phyloP scores from a whole-genome alignment of 2,888 invertebrate genomes.

The Cantharis flavilabris region DNA sequence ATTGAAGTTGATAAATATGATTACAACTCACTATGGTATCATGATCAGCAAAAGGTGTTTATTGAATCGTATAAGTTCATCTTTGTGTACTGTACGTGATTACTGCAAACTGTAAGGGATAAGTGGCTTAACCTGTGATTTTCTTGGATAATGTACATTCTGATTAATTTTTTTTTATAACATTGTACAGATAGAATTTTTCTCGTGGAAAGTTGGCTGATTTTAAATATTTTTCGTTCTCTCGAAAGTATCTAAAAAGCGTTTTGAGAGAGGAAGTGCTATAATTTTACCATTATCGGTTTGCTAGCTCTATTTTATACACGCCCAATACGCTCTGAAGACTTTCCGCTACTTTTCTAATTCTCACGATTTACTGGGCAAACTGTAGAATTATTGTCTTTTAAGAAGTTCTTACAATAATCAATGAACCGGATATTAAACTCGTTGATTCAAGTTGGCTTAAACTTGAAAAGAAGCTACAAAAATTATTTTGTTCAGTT shows the following conservation, averaged over 20 bases:
- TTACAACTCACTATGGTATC: neutral
- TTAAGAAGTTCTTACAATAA: neutral
- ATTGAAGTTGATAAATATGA: neutral
- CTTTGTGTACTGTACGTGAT: conserved; percentile 25
- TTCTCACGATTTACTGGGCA: neutral
- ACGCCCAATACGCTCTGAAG: neutral
- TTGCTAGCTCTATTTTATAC: neutral
- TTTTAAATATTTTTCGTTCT: neutral
- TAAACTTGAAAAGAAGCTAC: neutral
- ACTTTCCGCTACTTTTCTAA: neutral
- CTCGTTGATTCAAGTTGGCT: neutral
- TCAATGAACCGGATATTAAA: neutral
- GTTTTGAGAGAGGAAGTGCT: neutral
- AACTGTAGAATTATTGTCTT: neutral
- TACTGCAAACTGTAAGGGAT: conserved; percentile 19
- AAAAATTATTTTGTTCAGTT: neutral
- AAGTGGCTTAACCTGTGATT: conserved; percentile 12
- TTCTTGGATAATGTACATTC: conserved; percentile 1
- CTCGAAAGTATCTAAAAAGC: neutral
- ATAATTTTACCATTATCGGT: neutral
- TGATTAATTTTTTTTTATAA: neutral
- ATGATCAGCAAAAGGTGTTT: neutral
- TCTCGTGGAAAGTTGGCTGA: neutral
- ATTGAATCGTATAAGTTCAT: neutral
- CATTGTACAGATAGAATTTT: neutral